Conservation (phyloP, 1,140 invertebrate species). For the Phortica variegata region DNA sequence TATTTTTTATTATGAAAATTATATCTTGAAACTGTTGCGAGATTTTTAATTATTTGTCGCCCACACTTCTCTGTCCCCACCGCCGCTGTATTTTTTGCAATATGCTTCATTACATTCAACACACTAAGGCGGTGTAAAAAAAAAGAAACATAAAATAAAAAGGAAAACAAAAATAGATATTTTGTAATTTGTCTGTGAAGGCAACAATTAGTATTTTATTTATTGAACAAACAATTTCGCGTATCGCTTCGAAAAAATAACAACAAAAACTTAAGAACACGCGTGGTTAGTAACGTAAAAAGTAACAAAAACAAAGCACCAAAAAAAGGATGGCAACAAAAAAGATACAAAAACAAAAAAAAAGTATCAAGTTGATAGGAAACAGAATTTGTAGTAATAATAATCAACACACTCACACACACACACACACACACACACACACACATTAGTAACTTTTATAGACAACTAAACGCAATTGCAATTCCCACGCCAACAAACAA, state of each 20-base stretch:
- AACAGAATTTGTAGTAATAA: no score
- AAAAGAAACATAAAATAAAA: background rate
- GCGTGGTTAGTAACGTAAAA: no score
- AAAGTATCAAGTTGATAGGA: no score
- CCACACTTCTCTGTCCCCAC: conserved; percentile 1
- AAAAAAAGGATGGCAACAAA: no score
- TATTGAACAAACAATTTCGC: no score
- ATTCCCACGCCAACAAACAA: background rate
- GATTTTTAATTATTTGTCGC: conserved; percentile 17
- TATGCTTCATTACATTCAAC: no score
- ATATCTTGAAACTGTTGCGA: conserved; percentile 15
- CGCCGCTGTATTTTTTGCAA: background rate
- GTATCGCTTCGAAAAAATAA: no score
- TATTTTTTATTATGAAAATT: conserved; percentile 8
- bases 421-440: background rate
- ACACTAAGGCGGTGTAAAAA: no score
- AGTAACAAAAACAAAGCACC: no score
- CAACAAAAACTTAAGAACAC: no score
- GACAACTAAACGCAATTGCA: background rate
- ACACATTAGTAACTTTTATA: no score
- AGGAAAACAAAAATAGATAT: conserved; percentile 18
- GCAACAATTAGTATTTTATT: background rate
- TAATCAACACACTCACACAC: background rate
- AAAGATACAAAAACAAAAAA: no score
- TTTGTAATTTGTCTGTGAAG: conserved; percentile 25